These are phyloP conservation scores for Alentia gelatinosa DNA, from an alignment of 2,888 invertebrate species.

Conservation along the genomic window DNA sequence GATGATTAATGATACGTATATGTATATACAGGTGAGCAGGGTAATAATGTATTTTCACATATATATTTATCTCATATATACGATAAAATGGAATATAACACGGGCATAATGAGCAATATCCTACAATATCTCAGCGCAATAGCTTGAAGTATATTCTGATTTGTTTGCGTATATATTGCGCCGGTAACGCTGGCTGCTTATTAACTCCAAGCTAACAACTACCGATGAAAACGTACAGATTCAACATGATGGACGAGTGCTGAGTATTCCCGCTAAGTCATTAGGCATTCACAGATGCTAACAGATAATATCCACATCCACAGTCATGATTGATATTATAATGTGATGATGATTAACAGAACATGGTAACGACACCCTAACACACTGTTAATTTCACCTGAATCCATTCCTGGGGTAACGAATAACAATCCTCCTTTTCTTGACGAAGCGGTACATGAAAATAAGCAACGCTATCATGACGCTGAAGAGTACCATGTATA, in stretches of 20 bases:
- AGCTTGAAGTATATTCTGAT: too few relatives aligned
- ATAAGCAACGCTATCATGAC: conserved; percentile 9
- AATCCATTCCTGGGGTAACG: conserved; percentile 21
- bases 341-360: background rate
- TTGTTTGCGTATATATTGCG: too few relatives aligned
- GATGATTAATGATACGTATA: too few relatives aligned
- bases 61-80: too few relatives aligned
- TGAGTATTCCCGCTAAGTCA: conserved; percentile 39
- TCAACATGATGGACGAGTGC: background rate
- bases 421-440: conserved; percentile 49
- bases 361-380: background rate
- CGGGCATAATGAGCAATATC: too few relatives aligned
- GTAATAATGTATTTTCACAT: too few relatives aligned
- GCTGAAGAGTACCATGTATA: conserved; percentile 29
- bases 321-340: background rate
- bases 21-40: too few relatives aligned
- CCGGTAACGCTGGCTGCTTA: too few relatives aligned
- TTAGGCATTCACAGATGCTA: background rate
- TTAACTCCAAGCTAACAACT: too few relatives aligned
- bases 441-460: conserved; percentile 53
- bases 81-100: too few relatives aligned
- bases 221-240: background rate
- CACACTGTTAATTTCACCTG: background rate
- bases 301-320: background rate
- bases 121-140: too few relatives aligned